A percentile compares a stretch with the other conserved stretches of the same genome.
Conservation (phyloP, 2,888 invertebrate species). For the Clunio marinus region DNA sequence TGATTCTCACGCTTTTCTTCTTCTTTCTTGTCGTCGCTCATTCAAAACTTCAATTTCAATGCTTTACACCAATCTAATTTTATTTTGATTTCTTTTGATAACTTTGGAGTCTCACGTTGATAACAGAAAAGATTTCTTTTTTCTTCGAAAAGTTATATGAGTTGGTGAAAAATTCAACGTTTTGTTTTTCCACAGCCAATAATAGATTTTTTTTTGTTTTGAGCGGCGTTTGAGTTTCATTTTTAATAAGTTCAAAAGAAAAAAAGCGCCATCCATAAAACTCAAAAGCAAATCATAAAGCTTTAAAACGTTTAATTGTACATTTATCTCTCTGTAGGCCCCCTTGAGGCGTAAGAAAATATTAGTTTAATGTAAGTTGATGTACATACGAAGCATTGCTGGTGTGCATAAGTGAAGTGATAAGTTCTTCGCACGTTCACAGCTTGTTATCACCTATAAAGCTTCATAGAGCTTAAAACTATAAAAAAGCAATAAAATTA, state of each 20-base stretch:
- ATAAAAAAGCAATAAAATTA: background rate
- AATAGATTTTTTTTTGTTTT: constrained; percentile 14
- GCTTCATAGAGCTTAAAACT: background rate
- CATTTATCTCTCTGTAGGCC: constrained; percentile 15
- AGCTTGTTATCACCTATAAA: background rate
- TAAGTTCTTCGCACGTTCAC: background rate
- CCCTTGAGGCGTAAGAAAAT: constrained; percentile 20
- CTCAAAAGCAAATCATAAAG: constrained; percentile 24
- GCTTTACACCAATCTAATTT: too few relatives aligned
- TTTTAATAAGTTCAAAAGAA: constrained; percentile 31
- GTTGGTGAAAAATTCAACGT: background rate
- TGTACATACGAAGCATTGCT: too few relatives aligned
- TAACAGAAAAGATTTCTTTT: too few relatives aligned
- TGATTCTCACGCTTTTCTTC: background rate
- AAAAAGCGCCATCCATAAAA: constrained; percentile 37
- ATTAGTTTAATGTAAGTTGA: too few relatives aligned
- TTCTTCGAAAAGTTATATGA: too few relatives aligned
- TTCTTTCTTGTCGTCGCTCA: too few relatives aligned
- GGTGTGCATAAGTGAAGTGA: too few relatives aligned
- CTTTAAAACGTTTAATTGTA: constrained; percentile 15
- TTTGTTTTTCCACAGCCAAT: constrained; percentile 16
- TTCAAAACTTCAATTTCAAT: too few relatives aligned
- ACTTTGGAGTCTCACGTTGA: too few relatives aligned
- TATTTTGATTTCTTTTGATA: too few relatives aligned
- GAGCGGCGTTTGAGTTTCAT: background rate